Base-by-base conservation (phyloP, 2,113 vertebrate genomes). In the Grammomys surdaster region DNA sequence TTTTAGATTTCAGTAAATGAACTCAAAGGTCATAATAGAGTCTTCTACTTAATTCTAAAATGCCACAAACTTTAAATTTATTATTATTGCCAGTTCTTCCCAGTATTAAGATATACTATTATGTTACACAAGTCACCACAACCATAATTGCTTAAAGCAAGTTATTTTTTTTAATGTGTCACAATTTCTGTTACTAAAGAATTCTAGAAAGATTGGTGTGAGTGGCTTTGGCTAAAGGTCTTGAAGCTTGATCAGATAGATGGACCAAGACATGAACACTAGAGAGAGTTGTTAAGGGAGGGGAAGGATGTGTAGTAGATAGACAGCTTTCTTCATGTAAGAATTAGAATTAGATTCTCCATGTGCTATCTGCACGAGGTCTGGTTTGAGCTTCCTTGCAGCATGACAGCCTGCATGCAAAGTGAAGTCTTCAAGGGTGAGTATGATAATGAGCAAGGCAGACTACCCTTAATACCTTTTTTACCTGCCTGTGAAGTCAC, bases 301-400 rank as follows among this genome's bases (percentile, higher is more conserved):
- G 89, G 51, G 40, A 82, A 90, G 40, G 31, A 1, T 84, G 2
- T 31, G 26, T 3, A 46, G 51, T 86, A 63, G 93, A 73, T 12
- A 20, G 48, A 78, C 63, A 48, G 90, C 56, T 89, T 67, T 95
- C 24, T 75, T 78, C 48, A 26, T 84, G 22, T 95, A 51, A 51
- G 51, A 51, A 51, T 11, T 51, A 69, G 86, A 82, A 46, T 95
- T 77, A 95, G 92, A 87, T 65, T 96, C 12, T 95, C 75, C 63
- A 6, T 91, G 84, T 95, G 43, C 43, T 90, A 17, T 94, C 14
- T 91, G 33, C 93, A 93, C 69, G 14, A 90, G 93, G 88, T 60
- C 46, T 93, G 78, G 76, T 93, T 96, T 96, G 88, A 94, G 88
- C 85, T 95, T 94, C 85, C 46, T 96, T 65, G 24, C 58, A 95